Percentiles rank a stretch among this genome's conserved stretches.
Conservation (phyloP, 2,888 invertebrate genomes). For the Scaptomyza polygonia region DNA sequence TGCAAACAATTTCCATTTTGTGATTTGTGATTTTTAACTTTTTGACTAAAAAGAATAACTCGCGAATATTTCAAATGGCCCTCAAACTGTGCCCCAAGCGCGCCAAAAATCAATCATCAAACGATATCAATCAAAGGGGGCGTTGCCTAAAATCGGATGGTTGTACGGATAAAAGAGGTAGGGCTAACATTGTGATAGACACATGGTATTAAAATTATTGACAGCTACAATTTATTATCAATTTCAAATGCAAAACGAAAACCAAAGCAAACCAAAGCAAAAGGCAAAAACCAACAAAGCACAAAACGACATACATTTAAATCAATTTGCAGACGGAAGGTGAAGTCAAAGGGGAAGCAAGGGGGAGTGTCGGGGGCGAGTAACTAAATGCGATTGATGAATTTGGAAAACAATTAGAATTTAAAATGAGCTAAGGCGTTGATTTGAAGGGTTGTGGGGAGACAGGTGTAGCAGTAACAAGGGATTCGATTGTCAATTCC, state of each 20-base stretch:
- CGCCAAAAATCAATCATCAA: constrained; percentile 57
- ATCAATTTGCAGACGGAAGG: constrained; percentile 59
- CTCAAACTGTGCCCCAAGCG: constrained; percentile 42
- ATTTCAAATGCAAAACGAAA: constrained; percentile 49
- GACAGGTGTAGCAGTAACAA: constrained; percentile 30
- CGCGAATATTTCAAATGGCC: constrained; percentile 13
- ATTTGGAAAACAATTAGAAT: constrained; percentile 77
- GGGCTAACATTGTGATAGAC: constrained; percentile 66
- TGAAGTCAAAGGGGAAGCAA: background rate
- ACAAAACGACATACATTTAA: constrained; percentile 55
- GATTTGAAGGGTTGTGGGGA: constrained; percentile 1
- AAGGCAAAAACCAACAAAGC: constrained; percentile 16
- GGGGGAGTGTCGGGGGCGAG: too few relatives aligned
- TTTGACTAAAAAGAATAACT: background rate
- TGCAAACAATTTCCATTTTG: constrained; percentile 2
- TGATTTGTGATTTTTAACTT: background rate
- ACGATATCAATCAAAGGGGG: constrained; percentile 35
- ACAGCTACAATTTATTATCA: constrained; percentile 82
- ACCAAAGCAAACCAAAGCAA: constrained; percentile 22
- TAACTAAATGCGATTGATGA: constrained; percentile 63
- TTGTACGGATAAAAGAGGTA: background rate
- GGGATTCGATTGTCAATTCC: constrained; percentile 43
- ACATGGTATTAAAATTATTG: constrained; percentile 79
- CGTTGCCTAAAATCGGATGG: constrained; percentile 16
- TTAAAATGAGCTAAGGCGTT: constrained; percentile 57